A percentile compares a stretch with the other conserved stretches of the same genome.
Conservation (phyloP, 2,113 vertebrate genomes). For the Catharus fuscescens region DNA sequence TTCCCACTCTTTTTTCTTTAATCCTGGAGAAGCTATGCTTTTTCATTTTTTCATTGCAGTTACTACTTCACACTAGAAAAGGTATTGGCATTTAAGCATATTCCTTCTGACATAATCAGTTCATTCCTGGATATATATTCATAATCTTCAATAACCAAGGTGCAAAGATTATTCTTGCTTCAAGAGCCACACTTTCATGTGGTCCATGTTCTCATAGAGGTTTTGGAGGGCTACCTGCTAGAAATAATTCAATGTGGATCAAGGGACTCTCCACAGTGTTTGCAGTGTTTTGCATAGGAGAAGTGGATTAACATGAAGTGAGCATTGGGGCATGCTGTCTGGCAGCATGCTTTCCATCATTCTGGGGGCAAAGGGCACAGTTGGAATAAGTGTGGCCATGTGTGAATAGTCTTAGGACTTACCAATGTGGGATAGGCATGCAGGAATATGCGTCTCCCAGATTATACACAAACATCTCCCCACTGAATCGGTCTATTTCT, state of each 20-base stretch:
- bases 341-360: not conserved
- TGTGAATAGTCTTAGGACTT: not conserved
- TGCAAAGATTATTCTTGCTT: not conserved
- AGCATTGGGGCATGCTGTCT: accelerated
- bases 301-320: not conserved
- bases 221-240: not conserved
- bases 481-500: not conserved
- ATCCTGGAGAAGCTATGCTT: not conserved
- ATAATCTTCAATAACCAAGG: not conserved
- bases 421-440: accelerated
- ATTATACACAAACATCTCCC: not conserved
- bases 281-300: not conserved
- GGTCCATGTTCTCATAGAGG: not conserved
- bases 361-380: not conserved
- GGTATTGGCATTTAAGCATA: not conserved
- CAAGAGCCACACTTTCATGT: not conserved
- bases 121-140: not conserved
- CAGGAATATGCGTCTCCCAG: not conserved
- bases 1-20: not conserved
- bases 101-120: not conserved
- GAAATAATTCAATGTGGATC: not conserved
- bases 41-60: not conserved
- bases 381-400: not conserved
- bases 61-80: not conserved
- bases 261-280: not conserved